Evolutionary conservation across 1,140 invertebrate species (phyloP).

Genomic region (Andricus grossulariae): DNA sequence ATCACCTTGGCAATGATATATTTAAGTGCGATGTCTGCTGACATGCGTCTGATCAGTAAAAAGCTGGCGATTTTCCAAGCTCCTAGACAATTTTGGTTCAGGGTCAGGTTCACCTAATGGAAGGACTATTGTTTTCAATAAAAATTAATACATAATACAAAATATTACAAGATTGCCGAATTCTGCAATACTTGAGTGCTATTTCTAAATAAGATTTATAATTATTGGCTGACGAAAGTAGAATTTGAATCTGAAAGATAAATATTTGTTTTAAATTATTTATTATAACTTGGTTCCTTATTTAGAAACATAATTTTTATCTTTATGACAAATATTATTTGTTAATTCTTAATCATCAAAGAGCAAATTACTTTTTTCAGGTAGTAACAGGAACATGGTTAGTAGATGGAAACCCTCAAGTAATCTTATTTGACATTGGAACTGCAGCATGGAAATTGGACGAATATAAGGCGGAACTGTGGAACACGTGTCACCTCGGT

Average conservation of each 20-base stretch:
- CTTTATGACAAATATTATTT: no score
- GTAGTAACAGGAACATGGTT: conserved; percentile 97
- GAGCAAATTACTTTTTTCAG: conserved; percentile 70
- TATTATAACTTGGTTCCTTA: no score
- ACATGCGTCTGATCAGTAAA: neutral
- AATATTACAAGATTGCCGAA: no score
- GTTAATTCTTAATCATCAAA: no score
- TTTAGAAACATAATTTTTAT: no score
- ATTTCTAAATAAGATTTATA: no score
- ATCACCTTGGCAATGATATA: conserved; percentile 1
- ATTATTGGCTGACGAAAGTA: no score
- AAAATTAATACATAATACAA: no score
- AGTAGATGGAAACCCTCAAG: conserved; percentile 99
- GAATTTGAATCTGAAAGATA: no score
- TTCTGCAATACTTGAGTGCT: no score
- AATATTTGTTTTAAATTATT: no score
- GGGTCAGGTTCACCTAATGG: conserved; percentile 31
- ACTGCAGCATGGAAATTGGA: conserved; percentile 97
- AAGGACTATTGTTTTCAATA: neutral
- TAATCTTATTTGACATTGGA: conserved; percentile 98
- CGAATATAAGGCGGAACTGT: conserved; percentile 96
- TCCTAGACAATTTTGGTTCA: conserved; percentile 46
- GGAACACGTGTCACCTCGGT: conserved; percentile 90
- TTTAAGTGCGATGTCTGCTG: neutral
- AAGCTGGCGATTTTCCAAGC: conserved; percentile 43